A percentile compares a stretch with the other conserved stretches of the same genome.
These are phyloP conservation scores for Campylomormyrus numenius DNA, from an alignment of 2,113 vertebrate species.

Conservation along the genomic window DNA sequence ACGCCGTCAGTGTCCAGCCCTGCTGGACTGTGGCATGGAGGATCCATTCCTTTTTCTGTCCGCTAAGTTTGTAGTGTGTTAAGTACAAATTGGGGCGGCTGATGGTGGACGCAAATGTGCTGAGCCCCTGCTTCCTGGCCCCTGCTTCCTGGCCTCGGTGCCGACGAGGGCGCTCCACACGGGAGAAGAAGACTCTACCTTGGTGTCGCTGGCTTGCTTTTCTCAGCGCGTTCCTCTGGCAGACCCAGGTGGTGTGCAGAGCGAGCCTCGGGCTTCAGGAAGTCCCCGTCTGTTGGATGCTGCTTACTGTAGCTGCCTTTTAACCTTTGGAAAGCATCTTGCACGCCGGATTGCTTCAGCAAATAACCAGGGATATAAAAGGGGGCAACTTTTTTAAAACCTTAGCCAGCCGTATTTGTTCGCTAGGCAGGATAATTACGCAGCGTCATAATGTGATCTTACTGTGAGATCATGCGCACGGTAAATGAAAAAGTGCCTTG, in stretches of 20 bases:
- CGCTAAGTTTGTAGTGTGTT: neutral
- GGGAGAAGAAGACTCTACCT: neutral
- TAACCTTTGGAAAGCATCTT: neutral
- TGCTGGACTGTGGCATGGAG: conserved; percentile 20
- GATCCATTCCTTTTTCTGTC: neutral
- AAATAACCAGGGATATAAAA: neutral
- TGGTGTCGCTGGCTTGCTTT: neutral
- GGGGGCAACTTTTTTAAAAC: neutral
- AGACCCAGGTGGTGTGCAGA: neutral
- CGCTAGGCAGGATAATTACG: neutral
- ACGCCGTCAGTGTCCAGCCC: conserved; percentile 51
- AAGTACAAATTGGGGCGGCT: neutral
- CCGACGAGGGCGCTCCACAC: neutral
- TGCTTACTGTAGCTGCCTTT: neutral
- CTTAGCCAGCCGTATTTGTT: neutral
- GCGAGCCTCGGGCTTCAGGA: neutral
- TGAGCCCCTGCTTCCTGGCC: neutral
- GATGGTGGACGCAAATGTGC: neutral
- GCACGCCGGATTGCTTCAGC: neutral
- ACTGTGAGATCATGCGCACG: neutral
- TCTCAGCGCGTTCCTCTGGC: neutral
- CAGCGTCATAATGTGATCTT: neutral
- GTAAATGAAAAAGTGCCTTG: neutral
- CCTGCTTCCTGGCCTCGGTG: neutral
- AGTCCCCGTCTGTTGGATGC: neutral